Base-by-base conservation (phyloP, 2,797 vertebrate species). In the Hippopotamyrus pictus region DNA sequence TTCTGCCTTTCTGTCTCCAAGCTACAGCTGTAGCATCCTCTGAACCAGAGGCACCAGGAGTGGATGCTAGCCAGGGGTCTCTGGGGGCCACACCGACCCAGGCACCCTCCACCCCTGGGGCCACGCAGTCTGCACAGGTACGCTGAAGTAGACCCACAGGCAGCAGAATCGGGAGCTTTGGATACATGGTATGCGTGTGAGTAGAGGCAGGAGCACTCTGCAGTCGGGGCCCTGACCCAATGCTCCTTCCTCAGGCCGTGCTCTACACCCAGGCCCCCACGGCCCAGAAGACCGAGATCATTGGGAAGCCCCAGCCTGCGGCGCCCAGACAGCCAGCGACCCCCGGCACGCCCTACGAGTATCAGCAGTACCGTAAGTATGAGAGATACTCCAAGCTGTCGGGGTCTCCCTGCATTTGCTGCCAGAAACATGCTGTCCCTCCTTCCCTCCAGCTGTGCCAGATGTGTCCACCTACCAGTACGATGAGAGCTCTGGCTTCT, bases 381-480 rank as follows among this genome's bases (percentile, higher is more conserved):
- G 2, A 17, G 29, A 19, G 5, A 3, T 1, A 17, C 41, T 22
- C 5, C 62, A 86, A 48, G 50, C 19, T 88, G 48, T 62, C 7
- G 79, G 83, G 29, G 0, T 89, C 4, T 86, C n/a, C 48, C 1
- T n/a, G 29, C n/a, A 9, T 7, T 86, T 33, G 22, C 1, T 69
- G 29, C 25, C 76, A 22, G 41, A 82, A 44, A 82, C 7, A 82
- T 82, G 76, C 7, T 82, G 41, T n/a, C 41, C 41, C 2, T 33
- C 12, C 33, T 29, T 89, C 50, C 89, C 1, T 8, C 0, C 89
- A 98, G 97, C 97, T 92, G 96, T 98, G 83, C 97, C 97, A 86
- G 97, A 98, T 29, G 97, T 98, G 25, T 98, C 97, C 76, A 98
- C 97, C 0, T 98, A 98, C 92, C 97, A 97, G 62, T 98, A 98